Evolutionary conservation across 2,113 vertebrate genomes (phyloP).

Genomic region (Sardina pilchardus): DNA sequence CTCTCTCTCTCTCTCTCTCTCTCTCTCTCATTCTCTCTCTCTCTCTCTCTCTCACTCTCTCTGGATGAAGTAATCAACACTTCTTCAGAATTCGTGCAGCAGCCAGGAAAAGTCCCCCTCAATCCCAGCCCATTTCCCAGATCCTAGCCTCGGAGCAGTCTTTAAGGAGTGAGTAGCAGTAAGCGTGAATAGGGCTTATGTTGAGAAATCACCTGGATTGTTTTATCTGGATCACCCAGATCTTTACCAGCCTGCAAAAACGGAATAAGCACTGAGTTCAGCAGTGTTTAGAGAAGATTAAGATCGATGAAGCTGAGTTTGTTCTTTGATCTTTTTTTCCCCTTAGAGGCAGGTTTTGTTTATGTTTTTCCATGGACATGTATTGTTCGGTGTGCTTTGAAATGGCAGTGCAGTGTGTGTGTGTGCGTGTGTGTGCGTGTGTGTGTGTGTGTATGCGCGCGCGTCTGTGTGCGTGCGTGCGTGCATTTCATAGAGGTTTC

Average conservation of each 20-base stretch:
- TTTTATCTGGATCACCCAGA: too few species aligned
- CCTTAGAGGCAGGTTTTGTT: background rate
- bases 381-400: background rate
- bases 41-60: background rate
- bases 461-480: background rate
- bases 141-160: background rate
- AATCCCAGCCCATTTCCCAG: background rate
- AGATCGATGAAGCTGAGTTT: too few species aligned
- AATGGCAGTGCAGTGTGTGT: background rate
- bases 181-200: too few species aligned
- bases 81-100: background rate
- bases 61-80: slow-evolving; percentile 8
- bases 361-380: background rate
- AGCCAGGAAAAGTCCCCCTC: background rate
- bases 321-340: too few species aligned
- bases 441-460: slow-evolving; percentile 14
- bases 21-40: background rate
- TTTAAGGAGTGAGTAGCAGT: too few species aligned
- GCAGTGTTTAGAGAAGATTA: too few species aligned
- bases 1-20: background rate
- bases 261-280: too few species aligned
- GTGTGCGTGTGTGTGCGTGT: slow-evolving; percentile 18
- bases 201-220: too few species aligned
- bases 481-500: background rate
- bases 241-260: too few species aligned